A percentile compares a stretch with the other conserved stretches of the same genome.
These are phyloP conservation scores for Elmis aenea DNA, from an alignment of 2,888 invertebrate genomes.

Conservation along the genomic window DNA sequence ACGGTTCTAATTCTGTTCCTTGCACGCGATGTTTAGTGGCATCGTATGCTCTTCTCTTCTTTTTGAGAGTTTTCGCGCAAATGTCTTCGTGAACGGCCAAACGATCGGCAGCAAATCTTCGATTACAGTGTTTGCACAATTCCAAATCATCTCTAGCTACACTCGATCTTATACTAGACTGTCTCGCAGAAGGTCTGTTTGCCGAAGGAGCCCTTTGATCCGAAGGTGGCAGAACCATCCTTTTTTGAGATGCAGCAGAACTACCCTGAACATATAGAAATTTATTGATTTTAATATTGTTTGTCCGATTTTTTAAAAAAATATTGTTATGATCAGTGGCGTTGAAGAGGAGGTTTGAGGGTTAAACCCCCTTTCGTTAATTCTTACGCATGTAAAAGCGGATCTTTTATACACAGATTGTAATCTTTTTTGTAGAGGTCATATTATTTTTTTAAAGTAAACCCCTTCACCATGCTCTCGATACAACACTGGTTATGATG, in stretches of 20 bases:
- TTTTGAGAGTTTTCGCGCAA: conserved; percentile 71
- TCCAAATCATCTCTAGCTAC: conserved; percentile 47
- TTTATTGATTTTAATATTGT: too few species aligned
- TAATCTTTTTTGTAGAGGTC: too few species aligned
- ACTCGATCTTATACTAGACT: conserved; percentile 25
- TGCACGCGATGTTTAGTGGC: conserved; percentile 82
- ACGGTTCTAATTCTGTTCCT: conserved; percentile 86
- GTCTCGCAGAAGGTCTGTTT: conserved; percentile 34
- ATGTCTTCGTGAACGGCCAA: conserved; percentile 78
- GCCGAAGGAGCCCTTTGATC: conserved; percentile 31
- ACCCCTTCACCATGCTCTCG: too few species aligned
- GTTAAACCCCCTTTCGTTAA: too few species aligned
- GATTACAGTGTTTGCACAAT: conserved; percentile 69
- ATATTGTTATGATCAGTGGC: background rate
- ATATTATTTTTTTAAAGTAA: too few species aligned
- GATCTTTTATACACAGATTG: too few species aligned
- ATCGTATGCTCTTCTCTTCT: conserved; percentile 89
- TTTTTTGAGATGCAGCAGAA: background rate
- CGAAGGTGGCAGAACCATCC: background rate
- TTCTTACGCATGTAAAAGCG: too few species aligned
- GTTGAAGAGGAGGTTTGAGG: too few species aligned
- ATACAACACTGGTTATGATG: too few species aligned
- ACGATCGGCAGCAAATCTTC: conserved; percentile 77
- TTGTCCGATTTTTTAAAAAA: background rate
- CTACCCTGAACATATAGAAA: background rate